Base-by-base conservation (phyloP, 1,140 invertebrate species). In the Dreissena rostriformis region DNA sequence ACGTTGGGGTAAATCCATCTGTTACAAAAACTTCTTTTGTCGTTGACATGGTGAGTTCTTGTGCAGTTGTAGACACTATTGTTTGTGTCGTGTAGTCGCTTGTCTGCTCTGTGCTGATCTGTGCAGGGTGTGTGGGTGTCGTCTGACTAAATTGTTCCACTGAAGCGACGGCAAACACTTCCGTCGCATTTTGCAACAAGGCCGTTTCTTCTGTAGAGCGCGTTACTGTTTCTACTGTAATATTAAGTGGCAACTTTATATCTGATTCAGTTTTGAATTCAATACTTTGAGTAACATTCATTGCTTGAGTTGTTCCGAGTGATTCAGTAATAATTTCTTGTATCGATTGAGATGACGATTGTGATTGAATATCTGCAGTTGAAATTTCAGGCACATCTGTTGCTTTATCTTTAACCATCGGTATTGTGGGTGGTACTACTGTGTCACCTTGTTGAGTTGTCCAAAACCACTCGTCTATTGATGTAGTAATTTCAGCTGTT, bases 11-110 rank as follows among this genome's bases (percentile, higher is more conserved):
- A 5, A n/a, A 2, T 63, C 2, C 61, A n/a, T 19, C 19, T n/a
- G 11, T 63, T n/a, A 24, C 24, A 4, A 63, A n/a, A 2, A 24
- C 19, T 63, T 63, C 11, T 63, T 63, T 24, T 11, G 2, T 11
- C 24, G 61, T 63, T 63, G 61, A n/a, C 24, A 63, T n/a, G 61
- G 61, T 63, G 61, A 63, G 19, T 63, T 63, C 61, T n/a, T 19
- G 24, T 24, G 61, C 24, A 4, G 61, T 63, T 24, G 24, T n/a
- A 63, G 61, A 63, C 24, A n/a, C 4, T 63, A n/a, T 4, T 19
- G 19, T 63, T 39, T 39, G 39, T 63, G 61, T 63, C 61, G 61
- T 63, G 24, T 63, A 19, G 2, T 19, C 24, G 7, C 2, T n/a
- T n/a, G 19, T 24, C 19, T 24, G 19, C 19, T 19, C 11, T 63